These are phyloP conservation scores for Carettochelys insculpta DNA, from an alignment of 2,113 vertebrate species.

Conservation along the genomic window DNA sequence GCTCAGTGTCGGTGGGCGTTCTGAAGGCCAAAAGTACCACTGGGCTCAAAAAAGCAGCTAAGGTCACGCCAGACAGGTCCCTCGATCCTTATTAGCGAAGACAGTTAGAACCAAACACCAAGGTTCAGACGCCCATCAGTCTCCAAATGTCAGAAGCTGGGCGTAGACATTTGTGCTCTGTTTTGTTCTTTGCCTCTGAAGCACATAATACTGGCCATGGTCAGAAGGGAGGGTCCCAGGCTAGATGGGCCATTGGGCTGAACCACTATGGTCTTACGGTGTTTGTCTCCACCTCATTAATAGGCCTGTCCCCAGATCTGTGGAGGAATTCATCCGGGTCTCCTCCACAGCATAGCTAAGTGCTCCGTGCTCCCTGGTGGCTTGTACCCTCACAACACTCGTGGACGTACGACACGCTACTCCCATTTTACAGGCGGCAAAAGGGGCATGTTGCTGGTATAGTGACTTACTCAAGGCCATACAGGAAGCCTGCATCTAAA, in stretches of 20 bases:
- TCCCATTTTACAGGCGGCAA: background rate
- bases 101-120: background rate
- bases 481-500: fast-evolving
- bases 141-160: background rate
- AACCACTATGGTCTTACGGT: background rate
- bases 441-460: background rate
- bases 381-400: background rate
- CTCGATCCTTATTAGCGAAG: background rate
- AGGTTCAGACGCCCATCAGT: background rate
- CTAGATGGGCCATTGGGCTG: background rate
- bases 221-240: background rate
- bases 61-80: background rate
- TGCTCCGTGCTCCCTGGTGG: fast-evolving
- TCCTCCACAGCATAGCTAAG: fast-evolving
- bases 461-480: background rate
- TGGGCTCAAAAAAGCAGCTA: background rate
- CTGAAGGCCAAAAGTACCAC: background rate
- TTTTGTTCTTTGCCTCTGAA: background rate
- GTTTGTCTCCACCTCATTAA: background rate
- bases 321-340: background rate
- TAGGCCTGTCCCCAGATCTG: background rate
- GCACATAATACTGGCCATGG: background rate
- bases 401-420: background rate
- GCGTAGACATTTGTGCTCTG: background rate
- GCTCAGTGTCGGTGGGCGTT: background rate